A percentile compares a stretch with the other conserved stretches of the same genome.
phyloP scores from a whole-genome alignment of 2,113 vertebrate genomes.

The Ramphastos sulfuratus region DNA sequence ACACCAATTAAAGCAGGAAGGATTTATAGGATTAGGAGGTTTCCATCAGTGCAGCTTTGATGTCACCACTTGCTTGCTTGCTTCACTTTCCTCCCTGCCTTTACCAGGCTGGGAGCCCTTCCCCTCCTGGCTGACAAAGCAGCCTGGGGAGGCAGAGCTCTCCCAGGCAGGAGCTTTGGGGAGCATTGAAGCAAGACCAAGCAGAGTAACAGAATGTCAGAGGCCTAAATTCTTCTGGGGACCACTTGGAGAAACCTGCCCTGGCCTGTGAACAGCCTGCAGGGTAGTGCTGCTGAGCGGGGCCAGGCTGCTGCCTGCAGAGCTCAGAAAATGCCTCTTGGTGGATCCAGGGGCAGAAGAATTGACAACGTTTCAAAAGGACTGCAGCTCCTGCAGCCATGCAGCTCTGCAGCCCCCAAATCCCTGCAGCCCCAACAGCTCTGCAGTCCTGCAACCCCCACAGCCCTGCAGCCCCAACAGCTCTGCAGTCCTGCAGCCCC shows the following conservation, averaged over 20 bases:
- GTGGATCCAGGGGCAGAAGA: no score
- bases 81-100: neutral
- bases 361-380: no score
- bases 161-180: slow-evolving; percentile 24
- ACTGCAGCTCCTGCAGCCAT: no score
- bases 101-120: neutral
- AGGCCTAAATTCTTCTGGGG: neutral
- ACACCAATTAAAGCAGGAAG: slow-evolving; percentile 67
- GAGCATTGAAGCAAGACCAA: slow-evolving; percentile 44
- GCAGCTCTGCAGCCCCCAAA: no score
- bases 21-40: slow-evolving; percentile 57
- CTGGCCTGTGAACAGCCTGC: neutral
- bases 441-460: no score
- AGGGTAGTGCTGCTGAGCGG: neutral
- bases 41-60: slow-evolving; percentile 52
- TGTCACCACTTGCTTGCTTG: slow-evolving; percentile 28
- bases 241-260: neutral
- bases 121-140: neutral
- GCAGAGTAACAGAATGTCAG: slow-evolving; percentile 26
- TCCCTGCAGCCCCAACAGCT: no score
- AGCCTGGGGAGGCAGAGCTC: neutral
- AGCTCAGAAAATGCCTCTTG: neutral
- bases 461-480: no score
- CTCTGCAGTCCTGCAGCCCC: no score
- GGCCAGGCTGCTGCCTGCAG: neutral